Evolutionary conservation across 1,140 invertebrate species (phyloP), one percentile per base, ranked within the genome.

Genomic region (Lethocerus indicus): DNA sequence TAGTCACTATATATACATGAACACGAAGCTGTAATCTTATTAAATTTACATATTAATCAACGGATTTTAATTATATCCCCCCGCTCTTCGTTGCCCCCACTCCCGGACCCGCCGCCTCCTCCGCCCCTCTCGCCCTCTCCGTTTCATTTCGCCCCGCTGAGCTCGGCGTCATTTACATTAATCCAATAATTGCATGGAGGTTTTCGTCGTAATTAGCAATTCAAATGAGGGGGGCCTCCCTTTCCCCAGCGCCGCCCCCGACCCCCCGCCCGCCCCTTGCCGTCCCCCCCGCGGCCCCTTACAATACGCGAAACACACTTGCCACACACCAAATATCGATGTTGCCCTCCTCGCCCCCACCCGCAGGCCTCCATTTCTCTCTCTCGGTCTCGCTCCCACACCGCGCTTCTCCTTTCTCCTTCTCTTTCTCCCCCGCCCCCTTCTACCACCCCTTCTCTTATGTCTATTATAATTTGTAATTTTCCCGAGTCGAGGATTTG

Each of bases 1-100:
- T 51, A 51, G 50, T 55, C 51, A 49, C 51, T 57, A 57, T 57
- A 57, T 57, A 57, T 57, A 57, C 53, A 57, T 54, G 56, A 57
- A 57, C 56, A 57, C 56, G 56, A 71, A 74, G 73, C 71, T 77
- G 82, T 87, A 86, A 87, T 87, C 83, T 87, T 86, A 87, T 87
- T 86, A 87, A 85, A 86, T 87, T 87, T 87, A 87, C 83, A 87
- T 87, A 87, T 87, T 87, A 87, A 87, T 87, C 83, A 87, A 87
- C 80, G 82, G 81, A 87, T 87, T 87, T 86, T 87, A 87, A 87
- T 87, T 87, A 87, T 83, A 76, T 75, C 72, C 76, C 65, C 64
- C 64, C 62, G 63, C 59, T 66, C 65, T 63, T 60, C 18, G 18
- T 60, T 61, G 58, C 29, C 29, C 44, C 24, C 26, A 24, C 26